Conservation (phyloP, 2,888 invertebrate genomes). For the Cosmopolites sordidus region DNA sequence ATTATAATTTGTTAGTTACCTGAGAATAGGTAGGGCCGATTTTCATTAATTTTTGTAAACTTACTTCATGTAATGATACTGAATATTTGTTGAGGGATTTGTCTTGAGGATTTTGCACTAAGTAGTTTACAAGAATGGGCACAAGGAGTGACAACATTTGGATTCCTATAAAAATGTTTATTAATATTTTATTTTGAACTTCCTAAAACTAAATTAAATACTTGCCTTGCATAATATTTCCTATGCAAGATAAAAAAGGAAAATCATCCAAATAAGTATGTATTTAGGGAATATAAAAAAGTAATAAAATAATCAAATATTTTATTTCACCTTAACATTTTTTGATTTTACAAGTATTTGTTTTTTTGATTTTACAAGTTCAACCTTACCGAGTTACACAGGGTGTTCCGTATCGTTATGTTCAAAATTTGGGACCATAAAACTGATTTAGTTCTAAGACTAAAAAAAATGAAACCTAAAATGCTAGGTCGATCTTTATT, state of each 20-base stretch:
- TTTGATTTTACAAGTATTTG: too few species aligned
- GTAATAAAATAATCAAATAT: too few species aligned
- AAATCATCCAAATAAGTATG: conserved; percentile 7
- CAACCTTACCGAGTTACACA: too few species aligned
- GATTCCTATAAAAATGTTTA: conserved; percentile 62
- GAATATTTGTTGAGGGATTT: conserved; percentile 60
- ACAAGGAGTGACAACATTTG: conserved; percentile 86
- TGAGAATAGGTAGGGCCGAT: conserved; percentile 91
- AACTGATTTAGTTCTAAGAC: too few species aligned
- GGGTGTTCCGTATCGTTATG: too few species aligned
- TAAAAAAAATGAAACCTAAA: too few species aligned
- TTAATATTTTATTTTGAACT: conserved; percentile 1
- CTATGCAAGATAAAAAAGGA: conserved; percentile 40
- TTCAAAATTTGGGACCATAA: too few species aligned
- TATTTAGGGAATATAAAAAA: too few species aligned
- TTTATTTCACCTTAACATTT: too few species aligned
- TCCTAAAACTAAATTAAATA: conserved; percentile 18
- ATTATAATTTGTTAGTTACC: conserved; percentile 46
- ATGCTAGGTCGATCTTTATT: too few species aligned
- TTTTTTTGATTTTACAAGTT: too few species aligned
- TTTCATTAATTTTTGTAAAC: conserved; percentile 83
- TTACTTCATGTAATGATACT: conserved; percentile 77
- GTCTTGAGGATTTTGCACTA: conserved; percentile 65
- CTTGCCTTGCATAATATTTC: conserved; percentile 57
- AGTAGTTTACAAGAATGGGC: conserved; percentile 83